Base-by-base conservation (phyloP, 2,888 invertebrate species). In the Calephelis perditalis region DNA sequence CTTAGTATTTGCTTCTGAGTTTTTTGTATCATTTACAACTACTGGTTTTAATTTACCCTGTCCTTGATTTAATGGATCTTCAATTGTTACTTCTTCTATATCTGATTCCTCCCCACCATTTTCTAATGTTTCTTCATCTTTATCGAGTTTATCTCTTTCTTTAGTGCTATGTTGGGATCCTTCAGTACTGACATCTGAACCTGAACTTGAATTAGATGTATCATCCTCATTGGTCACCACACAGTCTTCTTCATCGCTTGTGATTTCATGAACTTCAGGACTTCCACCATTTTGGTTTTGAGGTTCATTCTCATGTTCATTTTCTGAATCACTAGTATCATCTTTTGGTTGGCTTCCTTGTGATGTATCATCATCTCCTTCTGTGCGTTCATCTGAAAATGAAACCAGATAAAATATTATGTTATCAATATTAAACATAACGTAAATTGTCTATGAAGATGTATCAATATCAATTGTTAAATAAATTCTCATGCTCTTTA, bases 1-100 rank as follows among this genome's bases (percentile, higher is more conserved):
- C 74, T 94, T 94, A 35, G 92, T 88, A 10, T 95, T 94, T 60
- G 95, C 92, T 76, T 95, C 94, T 11, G 93, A 84, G 60, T 92
- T 91, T 80, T 94, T 95, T 0, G 95, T 94, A 71, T 95, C 95
- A 82, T 93, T 95, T 0, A 95, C 93, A 57, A 95, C 93, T 69
- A 95, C 94, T 8, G 90, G 80, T 72, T 87, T 88, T 65, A 71
- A 79, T 70, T 82, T 84, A 61, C 69, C 72, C 61, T 82, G 73
- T n/a, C 72, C 60, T 81, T 83, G 84, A 64, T 86, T 82, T 5
- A 95, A 78, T 4, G 95, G 95, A 84, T 95, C 95, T 71, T 94
- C 93, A 57, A 93, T 93, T 58, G 94, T 84, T 36, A 95, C 92
- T 79, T 95, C 93, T 74, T 93, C 93, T 63, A 93, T 91, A 69